Percentiles rank a stretch among this genome's conserved stretches.
Evolutionary conservation across 2,113 vertebrate genomes (phyloP).

Genomic region (Narcine bancroftii): DNA sequence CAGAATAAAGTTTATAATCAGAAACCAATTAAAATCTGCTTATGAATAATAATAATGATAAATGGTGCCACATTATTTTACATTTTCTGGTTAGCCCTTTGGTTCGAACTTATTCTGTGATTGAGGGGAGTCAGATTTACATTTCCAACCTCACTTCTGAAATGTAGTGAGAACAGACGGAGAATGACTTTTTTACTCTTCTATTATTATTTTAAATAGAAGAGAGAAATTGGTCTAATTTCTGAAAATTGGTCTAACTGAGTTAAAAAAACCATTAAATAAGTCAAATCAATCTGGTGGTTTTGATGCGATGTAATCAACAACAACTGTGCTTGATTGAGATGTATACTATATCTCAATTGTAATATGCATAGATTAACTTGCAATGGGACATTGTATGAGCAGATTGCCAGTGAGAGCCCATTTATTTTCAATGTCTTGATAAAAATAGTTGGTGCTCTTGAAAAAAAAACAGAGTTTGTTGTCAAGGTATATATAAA

Average conservation of each 20-base stretch:
- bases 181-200: neutral
- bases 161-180: neutral
- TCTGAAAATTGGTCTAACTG: neutral
- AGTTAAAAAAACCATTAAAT: neutral
- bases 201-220: neutral
- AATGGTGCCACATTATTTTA: neutral
- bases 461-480: no score
- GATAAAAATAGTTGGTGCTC: no score
- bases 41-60: neutral
- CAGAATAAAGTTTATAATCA: neutral
- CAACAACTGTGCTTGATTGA: neutral
- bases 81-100: neutral
- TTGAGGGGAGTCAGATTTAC: slow-evolving; percentile 1
- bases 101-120: neutral
- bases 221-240: neutral
- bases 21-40: neutral
- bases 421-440: neutral
- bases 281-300: neutral
- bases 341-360: neutral
- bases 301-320: neutral
- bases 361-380: neutral
- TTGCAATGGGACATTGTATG: neutral
- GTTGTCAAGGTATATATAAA: neutral
- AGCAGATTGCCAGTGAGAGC: neutral
- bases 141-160: neutral